phyloP scores from a whole-genome alignment of 1,140 invertebrate genomes.

The Drosophila bocqueti region DNA sequence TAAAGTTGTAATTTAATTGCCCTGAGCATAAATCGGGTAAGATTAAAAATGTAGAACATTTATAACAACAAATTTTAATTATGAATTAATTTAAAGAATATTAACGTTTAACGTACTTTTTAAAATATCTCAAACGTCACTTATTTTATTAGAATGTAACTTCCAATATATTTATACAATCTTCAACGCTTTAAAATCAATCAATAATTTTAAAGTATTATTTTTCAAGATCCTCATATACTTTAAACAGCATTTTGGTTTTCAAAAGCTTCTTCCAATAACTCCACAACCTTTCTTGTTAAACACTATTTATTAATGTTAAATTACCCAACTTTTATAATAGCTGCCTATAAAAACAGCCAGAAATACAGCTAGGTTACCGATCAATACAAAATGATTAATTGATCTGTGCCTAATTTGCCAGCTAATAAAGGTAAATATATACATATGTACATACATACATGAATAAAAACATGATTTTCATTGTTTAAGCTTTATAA shows the following conservation, averaged over 20 bases:
- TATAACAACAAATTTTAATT: not conserved
- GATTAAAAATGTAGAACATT: not conserved
- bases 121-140: not conserved
- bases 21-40: not conserved
- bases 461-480: not conserved
- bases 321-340: not conserved
- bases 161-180: not conserved
- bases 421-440: not conserved
- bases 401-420: slow-evolving; percentile 20
- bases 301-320: not conserved
- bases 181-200: not conserved
- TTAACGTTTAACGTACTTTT: not conserved
- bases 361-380: not conserved
- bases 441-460: not conserved
- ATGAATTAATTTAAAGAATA: not conserved
- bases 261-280: not conserved
- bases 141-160: too few relatives aligned
- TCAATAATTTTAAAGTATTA: not conserved
- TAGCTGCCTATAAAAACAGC: not conserved
- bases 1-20: not conserved
- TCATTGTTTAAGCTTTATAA: not conserved
- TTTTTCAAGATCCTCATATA: not conserved
- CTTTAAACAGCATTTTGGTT: too few relatives aligned
- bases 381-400: slow-evolving; percentile 18
- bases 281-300: not conserved